Conservation (phyloP, 2,888 invertebrate species). For the Congeria kusceri region DNA sequence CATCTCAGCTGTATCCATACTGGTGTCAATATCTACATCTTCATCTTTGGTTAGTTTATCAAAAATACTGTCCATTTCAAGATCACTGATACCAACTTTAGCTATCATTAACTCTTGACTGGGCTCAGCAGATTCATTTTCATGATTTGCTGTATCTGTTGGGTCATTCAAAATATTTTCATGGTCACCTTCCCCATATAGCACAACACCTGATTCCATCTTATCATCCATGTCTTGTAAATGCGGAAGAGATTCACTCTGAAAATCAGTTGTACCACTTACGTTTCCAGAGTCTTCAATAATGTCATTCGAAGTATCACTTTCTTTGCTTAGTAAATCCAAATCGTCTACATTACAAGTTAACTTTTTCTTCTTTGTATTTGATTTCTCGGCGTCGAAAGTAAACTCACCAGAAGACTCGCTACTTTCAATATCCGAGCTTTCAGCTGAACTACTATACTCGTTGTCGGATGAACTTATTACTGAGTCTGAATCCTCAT, state of each 20-base stretch:
- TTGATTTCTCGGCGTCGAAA: neutral
- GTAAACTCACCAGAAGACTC: conserved; percentile 6
- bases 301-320: neutral
- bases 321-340: neutral
- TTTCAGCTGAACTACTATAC: conserved; percentile 58
- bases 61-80: conserved; percentile 47
- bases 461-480: conserved; percentile 41
- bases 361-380: neutral
- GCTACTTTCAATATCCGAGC: conserved; percentile 47
- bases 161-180: neutral
- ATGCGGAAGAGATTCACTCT: no score
- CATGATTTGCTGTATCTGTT: neutral
- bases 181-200: neutral
- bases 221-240: neutral
- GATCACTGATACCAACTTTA: conserved; percentile 37
- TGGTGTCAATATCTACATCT: conserved; percentile 12
- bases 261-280: no score
- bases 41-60: conserved; percentile 42
- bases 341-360: neutral
- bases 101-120: no score
- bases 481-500: conserved; percentile 40
- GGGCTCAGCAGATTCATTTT: no score
- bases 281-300: no score
- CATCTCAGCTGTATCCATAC: conserved; percentile 2
- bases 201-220: neutral